Evolutionary conservation across 2,797 vertebrate species (phyloP).

Genomic region (Capromys pilorides): DNA sequence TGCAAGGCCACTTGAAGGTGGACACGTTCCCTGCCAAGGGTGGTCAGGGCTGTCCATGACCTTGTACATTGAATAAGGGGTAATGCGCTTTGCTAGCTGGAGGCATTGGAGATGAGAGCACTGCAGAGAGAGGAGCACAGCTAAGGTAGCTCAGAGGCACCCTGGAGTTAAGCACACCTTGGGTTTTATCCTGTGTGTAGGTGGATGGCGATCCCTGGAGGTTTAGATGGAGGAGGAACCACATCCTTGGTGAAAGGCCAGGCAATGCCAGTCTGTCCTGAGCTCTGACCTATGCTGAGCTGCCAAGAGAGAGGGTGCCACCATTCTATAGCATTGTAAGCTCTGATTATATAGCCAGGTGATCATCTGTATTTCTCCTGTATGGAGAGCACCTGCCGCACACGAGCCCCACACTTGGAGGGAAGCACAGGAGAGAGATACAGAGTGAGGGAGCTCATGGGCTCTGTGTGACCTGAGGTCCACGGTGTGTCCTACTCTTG

Average conservation of each 20-base stretch:
- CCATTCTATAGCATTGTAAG: background rate
- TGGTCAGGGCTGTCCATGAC: background rate
- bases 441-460: background rate
- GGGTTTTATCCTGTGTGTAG: background rate
- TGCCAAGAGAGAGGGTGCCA: background rate
- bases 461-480: background rate
- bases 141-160: background rate
- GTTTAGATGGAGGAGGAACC: background rate
- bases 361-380: background rate
- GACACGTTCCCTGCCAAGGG: background rate
- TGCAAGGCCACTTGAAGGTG: background rate
- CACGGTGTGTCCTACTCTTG: background rate
- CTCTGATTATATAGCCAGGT: background rate
- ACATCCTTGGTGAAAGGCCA: background rate
- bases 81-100: background rate
- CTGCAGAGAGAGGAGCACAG: background rate
- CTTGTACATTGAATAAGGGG: background rate
- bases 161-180: background rate
- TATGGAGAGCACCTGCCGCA: background rate
- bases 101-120: background rate
- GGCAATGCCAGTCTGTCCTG: background rate
- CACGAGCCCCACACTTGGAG: background rate
- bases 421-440: background rate
- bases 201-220: background rate
- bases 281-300: slow-evolving; percentile 10